These are phyloP conservation scores for Colinus virginianus DNA, from an alignment of 2,113 vertebrate genomes.

Conservation along the genomic window DNA sequence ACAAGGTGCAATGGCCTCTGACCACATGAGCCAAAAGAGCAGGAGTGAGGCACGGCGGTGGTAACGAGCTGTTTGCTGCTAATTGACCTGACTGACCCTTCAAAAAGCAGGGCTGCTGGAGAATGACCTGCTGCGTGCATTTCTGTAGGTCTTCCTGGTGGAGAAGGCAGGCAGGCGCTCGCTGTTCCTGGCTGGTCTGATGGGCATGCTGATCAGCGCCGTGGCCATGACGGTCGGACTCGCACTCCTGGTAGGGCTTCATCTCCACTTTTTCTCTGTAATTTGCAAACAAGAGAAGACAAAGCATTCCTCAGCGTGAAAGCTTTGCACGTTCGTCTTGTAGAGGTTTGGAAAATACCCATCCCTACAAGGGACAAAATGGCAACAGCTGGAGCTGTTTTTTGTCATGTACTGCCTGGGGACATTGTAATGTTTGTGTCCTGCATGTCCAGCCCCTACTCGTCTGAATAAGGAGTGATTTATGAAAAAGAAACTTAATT, in stretches of 20 bases:
- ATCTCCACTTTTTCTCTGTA: neutral
- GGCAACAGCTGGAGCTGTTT: neutral
- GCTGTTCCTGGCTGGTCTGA: constrained; percentile 86
- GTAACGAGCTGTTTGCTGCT: neutral
- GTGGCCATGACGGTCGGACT: constrained; percentile 91
- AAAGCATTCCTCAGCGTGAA: neutral
- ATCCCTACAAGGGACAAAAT: neutral
- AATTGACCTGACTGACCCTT: neutral
- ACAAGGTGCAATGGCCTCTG: neutral
- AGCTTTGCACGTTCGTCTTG: neutral
- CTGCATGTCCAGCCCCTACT: neutral
- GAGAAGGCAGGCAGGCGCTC: constrained; percentile 90
- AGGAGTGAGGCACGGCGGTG: neutral
- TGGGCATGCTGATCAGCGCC: constrained; percentile 90
- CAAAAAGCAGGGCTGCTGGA: neutral
- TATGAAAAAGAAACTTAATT: neutral
- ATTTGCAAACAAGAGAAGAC: neutral
- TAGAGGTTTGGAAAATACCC: neutral
- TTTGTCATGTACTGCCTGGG: neutral
- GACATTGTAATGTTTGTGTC: neutral
- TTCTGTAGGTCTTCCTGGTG: constrained; percentile 87
- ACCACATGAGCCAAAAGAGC: neutral
- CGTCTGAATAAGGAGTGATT: neutral
- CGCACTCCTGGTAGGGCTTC: constrained; percentile 83
- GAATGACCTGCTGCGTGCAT: neutral